Base-by-base conservation (phyloP, 1,140 invertebrate species). In the Zaprionus vittiger region DNA sequence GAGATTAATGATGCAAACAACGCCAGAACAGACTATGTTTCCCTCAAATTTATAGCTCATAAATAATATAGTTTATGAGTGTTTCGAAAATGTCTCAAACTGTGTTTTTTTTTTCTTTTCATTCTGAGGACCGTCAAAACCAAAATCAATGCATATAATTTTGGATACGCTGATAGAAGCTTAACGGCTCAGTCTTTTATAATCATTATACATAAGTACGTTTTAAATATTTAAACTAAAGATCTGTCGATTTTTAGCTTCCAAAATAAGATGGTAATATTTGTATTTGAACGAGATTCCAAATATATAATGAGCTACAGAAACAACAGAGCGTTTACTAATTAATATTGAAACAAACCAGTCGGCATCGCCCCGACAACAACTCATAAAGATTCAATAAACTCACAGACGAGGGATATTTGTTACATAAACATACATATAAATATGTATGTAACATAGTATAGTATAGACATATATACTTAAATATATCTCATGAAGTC, bases 311-410 rank as follows among this genome's bases (percentile, higher is more conserved):
- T 77, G 70, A 84, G 74, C 68, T 62, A 49, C 28, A 75, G 70
- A 68, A 22, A 52, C 47, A 52, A 24, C 47, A 5, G 11, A 52
- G 20, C 83, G 73, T 80, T 80, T 57, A 81, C 84, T 89, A 87
- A 87, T 89, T 87, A 83, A 83, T 81, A 83, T 87, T 80, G 31
- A 89, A 87, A 83, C 83, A 83, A 87, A 75, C 67, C 37, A 59
- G 60, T 68, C 54, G 61, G 28, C 62, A 37, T 38, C 41, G 31
- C 63, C 14, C 22, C 57, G 47, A 65, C 55, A 76, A 76, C 73
- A 73, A 69, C 71, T 82, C 69, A 76, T 77, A 82, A 86, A 83
- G 69, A 86, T 78, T 86, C 80, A 86, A 86, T 86, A 86, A 83
- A 47, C 80, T 55, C 72, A 69, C 73, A n/a, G 44, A 62, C n/a